A percentile compares a stretch with the other conserved stretches of the same genome.
phyloP scores from a whole-genome alignment of 2,113 vertebrate species.

The Crotalus horridus region DNA sequence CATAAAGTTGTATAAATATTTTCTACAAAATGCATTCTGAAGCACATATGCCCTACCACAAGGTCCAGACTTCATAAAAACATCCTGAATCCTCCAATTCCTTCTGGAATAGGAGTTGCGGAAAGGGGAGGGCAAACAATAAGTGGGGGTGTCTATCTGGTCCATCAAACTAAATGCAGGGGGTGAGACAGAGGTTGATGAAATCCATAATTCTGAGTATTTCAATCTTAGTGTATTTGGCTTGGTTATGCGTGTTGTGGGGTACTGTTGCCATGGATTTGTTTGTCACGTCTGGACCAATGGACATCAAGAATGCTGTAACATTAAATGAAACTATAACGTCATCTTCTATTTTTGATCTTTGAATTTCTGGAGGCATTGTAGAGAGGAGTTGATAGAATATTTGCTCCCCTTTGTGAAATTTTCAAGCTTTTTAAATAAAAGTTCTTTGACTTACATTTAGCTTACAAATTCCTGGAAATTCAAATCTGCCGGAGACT shows the following conservation, averaged over 20 bases:
- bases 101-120: background rate
- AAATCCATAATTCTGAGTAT: background rate
- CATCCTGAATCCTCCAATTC: background rate
- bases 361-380: background rate
- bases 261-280: background rate
- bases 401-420: background rate
- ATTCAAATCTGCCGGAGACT: background rate
- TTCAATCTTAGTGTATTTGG: background rate
- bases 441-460: background rate
- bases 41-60: background rate
- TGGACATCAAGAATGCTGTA: background rate
- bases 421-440: background rate
- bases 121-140: background rate
- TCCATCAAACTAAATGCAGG: background rate
- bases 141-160: background rate
- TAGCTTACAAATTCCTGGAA: background rate
- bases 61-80: background rate
- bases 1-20: background rate
- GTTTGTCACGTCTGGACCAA: background rate
- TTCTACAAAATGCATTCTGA: background rate
- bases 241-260: background rate
- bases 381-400: background rate
- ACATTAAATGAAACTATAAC: background rate
- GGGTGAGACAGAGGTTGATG: background rate
- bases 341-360: background rate